phyloP scores from a whole-genome alignment of 2,888 invertebrate genomes.

The Daptonema setosum region DNA sequence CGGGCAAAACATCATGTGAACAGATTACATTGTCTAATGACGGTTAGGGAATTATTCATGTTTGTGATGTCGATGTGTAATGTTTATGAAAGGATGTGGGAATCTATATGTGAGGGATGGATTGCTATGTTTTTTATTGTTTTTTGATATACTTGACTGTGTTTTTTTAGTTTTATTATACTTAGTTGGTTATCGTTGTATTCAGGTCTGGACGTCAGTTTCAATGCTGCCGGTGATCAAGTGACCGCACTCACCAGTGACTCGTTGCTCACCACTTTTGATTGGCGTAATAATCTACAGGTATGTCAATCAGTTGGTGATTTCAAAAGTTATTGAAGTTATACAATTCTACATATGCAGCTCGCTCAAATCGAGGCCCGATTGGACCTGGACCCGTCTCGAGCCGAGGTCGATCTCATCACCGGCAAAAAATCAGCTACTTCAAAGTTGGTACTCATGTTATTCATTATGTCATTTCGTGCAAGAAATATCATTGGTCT shows the following conservation, averaged over 20 bases:
- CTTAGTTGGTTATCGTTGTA: conserved; percentile 9
- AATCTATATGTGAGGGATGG: too few species aligned
- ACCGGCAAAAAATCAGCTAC: conserved; percentile 53
- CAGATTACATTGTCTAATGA: conserved; percentile 54
- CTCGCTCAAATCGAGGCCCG: conserved; percentile 61
- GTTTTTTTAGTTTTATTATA: not conserved
- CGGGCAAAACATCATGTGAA: conserved; percentile 55
- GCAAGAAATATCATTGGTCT: not conserved
- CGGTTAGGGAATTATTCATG: conserved; percentile 30
- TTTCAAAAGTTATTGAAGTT: too few species aligned
- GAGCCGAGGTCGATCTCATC: conserved; percentile 58
- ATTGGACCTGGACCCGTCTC: conserved; percentile 63
- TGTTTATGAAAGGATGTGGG: not conserved
- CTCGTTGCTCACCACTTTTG: conserved; percentile 51
- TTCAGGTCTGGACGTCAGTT: conserved; percentile 52
- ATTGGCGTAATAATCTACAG: conserved; percentile 38
- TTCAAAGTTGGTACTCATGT: conserved; percentile 12
- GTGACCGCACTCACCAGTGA: conserved; percentile 75
- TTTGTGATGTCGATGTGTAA: not conserved
- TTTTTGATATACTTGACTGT: not conserved
- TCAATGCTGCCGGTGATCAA: conserved; percentile 71
- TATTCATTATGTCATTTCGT: not conserved
- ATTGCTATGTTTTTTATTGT: not conserved
- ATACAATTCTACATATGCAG: too few species aligned
- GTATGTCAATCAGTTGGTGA: too few species aligned